phyloP scores from a whole-genome alignment of 2,113 vertebrate genomes.

The Halichoerus grypus region DNA sequence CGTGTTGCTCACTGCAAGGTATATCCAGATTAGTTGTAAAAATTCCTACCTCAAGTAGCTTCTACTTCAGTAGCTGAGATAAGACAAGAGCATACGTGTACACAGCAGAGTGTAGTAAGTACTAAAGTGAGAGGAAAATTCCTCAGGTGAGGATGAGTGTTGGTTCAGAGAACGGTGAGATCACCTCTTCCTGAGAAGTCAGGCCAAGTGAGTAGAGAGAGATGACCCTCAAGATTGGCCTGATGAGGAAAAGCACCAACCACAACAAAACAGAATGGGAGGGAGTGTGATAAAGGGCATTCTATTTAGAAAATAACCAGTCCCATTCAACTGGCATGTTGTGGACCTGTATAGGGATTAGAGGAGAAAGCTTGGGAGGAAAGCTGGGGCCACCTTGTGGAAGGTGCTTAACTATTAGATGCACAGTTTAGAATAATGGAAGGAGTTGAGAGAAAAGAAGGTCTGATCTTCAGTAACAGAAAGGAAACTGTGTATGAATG shows the following conservation, averaged over 20 bases:
- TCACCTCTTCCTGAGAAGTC: neutral
- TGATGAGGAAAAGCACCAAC: neutral
- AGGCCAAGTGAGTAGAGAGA: neutral
- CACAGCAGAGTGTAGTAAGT: neutral
- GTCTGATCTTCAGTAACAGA: neutral
- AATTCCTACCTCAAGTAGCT: neutral
- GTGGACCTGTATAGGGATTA: neutral
- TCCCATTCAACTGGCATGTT: neutral
- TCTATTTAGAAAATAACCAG: neutral
- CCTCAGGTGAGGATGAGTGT: neutral
- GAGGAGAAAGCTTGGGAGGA: neutral
- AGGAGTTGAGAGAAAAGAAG: neutral
- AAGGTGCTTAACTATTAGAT: neutral
- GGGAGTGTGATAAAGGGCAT: neutral
- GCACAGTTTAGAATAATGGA: neutral
- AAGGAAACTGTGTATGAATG: neutral
- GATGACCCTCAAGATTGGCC: too few species aligned
- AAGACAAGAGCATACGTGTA: neutral
- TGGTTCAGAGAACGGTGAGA: neutral
- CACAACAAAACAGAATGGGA: neutral
- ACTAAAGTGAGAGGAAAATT: neutral
- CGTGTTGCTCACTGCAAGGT: neutral
- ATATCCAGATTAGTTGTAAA: constrained; percentile 30
- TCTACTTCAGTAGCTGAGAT: neutral
- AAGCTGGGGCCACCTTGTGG: neutral